Conservation (phyloP, 2,888 invertebrate genomes). For the Thera obeliscata region DNA sequence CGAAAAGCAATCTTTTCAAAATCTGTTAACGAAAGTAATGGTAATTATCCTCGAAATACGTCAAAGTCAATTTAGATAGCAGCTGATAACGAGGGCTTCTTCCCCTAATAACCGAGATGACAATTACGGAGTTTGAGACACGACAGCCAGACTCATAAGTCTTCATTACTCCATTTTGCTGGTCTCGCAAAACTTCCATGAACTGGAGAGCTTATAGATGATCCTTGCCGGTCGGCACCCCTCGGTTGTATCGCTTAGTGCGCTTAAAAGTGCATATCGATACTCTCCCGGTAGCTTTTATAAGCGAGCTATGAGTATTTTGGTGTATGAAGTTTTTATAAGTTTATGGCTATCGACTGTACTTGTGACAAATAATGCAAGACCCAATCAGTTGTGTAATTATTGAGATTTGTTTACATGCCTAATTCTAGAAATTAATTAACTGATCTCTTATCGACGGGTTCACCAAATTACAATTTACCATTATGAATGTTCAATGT, state of each 20-base stretch:
- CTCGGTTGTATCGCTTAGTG: slow-evolving; percentile 42
- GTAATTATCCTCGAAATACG: slow-evolving; percentile 38
- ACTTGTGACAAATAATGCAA: too few relatives aligned
- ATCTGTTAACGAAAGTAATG: slow-evolving; percentile 34
- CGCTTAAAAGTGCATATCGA: slow-evolving; percentile 37
- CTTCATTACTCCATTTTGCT: slow-evolving; percentile 75
- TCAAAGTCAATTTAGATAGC: slow-evolving; percentile 43
- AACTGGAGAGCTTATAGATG: slow-evolving; percentile 42
- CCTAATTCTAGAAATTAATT: too few relatives aligned
- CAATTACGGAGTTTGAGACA: slow-evolving; percentile 60
- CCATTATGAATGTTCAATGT: too few relatives aligned
- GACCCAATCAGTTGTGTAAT: too few relatives aligned
- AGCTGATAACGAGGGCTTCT: slow-evolving; percentile 37
- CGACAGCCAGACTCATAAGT: slow-evolving; percentile 76
- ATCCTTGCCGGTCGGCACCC: slow-evolving; percentile 42
- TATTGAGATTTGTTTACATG: too few relatives aligned
- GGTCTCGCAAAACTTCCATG: slow-evolving; percentile 66
- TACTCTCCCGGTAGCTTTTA: background rate
- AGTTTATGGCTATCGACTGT: too few relatives aligned
- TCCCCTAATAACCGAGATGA: slow-evolving; percentile 62
- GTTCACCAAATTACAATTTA: too few relatives aligned
- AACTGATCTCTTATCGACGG: too few relatives aligned
- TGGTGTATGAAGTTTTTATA: too few relatives aligned
- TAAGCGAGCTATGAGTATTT: background rate
- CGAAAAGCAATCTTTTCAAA: slow-evolving; percentile 9